Conservation (phyloP, 2,113 vertebrate genomes). For the Setophaga petechia region DNA sequence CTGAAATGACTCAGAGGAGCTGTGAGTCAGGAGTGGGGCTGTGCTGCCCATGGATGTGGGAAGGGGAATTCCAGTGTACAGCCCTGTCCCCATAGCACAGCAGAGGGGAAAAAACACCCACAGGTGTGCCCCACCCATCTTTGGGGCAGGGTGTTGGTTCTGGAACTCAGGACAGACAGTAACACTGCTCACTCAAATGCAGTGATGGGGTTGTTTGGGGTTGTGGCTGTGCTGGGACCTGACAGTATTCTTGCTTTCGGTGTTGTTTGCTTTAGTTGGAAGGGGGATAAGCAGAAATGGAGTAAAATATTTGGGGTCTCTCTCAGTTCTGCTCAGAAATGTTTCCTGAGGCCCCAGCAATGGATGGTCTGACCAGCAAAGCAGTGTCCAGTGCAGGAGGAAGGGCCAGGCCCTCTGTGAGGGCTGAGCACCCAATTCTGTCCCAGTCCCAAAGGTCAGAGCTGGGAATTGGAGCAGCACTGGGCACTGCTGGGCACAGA, state of each 20-base stretch:
- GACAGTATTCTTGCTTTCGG: neutral
- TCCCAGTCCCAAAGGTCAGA: rapidly evolving
- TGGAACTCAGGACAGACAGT: neutral
- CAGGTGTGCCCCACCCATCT: rapidly evolving
- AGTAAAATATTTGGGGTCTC: neutral
- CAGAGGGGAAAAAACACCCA: neutral
- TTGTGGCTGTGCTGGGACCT: neutral
- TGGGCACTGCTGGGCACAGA: rapidly evolving
- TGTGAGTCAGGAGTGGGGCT: rapidly evolving
- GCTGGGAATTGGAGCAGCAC: rapidly evolving
- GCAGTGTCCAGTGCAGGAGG: rapidly evolving
- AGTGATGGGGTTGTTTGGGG: neutral
- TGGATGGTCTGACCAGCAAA: rapidly evolving
- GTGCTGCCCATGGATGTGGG: rapidly evolving
- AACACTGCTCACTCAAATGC: rapidly evolving
- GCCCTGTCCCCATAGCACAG: rapidly evolving
- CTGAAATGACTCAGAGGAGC: neutral
- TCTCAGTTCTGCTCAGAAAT: neutral
- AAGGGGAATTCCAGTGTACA: neutral
- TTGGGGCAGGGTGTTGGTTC: neutral
- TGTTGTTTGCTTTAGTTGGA: neutral
- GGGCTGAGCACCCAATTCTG: neutral
- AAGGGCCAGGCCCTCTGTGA: neutral
- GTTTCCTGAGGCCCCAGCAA: neutral
- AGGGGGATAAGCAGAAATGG: neutral